phyloP scores from a whole-genome alignment of 2,888 invertebrate species.

The Podabrus alpinus region DNA sequence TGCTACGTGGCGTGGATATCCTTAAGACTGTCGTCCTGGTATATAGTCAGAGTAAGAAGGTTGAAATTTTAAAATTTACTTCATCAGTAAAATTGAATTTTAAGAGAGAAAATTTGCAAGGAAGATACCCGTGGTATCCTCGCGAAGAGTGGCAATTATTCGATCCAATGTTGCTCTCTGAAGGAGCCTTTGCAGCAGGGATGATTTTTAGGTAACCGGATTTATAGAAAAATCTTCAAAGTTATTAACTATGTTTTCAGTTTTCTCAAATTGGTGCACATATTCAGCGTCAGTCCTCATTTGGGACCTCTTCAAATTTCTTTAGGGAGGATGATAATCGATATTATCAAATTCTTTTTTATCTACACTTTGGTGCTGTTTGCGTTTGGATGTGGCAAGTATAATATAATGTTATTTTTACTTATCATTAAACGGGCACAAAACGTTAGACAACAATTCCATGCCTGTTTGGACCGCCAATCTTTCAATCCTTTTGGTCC shows the following conservation, averaged over 20 bases:
- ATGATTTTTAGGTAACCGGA: slow-evolving; percentile 81
- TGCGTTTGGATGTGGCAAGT: slow-evolving; percentile 87
- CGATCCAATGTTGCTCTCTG: slow-evolving; percentile 91
- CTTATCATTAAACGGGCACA: too few relatives aligned
- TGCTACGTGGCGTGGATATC: slow-evolving; percentile 94
- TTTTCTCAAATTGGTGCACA: slow-evolving; percentile 87
- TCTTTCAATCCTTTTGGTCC: too few relatives aligned
- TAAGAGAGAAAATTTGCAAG: slow-evolving; percentile 65
- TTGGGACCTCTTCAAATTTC: slow-evolving; percentile 92
- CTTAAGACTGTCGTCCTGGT: slow-evolving; percentile 85
- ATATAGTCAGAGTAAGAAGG: slow-evolving; percentile 78
- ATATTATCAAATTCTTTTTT: slow-evolving; percentile 91
- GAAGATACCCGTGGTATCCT: slow-evolving; percentile 74
- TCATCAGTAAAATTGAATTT: slow-evolving; percentile 79
- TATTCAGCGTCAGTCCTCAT: slow-evolving; percentile 93
- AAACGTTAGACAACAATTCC: too few relatives aligned
- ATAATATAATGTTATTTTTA: background rate
- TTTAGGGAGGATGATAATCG: slow-evolving; percentile 85
- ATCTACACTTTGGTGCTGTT: slow-evolving; percentile 87
- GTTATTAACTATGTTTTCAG: slow-evolving; percentile 56
- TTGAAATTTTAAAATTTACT: slow-evolving; percentile 55
- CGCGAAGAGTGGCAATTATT: slow-evolving; percentile 90
- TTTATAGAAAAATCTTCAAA: slow-evolving; percentile 10
- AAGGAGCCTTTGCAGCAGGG: slow-evolving; percentile 92
- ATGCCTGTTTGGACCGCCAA: too few relatives aligned